Percentiles rank a stretch among this genome's conserved stretches.
phyloP scores from a whole-genome alignment of 2,113 vertebrate genomes.

The Entomyzon cyanotis region DNA sequence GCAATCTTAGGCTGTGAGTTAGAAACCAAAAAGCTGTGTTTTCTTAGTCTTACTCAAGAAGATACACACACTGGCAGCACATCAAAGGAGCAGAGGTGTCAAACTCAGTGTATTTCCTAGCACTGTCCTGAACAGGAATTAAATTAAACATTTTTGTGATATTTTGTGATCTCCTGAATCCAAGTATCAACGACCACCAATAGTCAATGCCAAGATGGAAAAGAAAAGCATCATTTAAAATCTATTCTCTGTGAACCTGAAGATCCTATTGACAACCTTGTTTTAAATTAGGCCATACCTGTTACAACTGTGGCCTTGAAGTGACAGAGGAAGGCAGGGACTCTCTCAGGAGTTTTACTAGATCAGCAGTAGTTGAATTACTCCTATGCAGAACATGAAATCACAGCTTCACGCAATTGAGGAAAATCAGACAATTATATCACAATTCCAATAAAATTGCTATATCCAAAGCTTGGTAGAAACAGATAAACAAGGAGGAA shows the following conservation, averaged over 20 bases:
- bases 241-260: neutral
- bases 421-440: constrained; percentile 20
- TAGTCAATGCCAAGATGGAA: neutral
- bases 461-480: neutral
- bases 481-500: neutral
- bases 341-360: neutral
- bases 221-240: neutral
- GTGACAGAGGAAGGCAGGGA: neutral
- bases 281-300: neutral
- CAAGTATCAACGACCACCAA: neutral
- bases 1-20: neutral
- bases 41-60: neutral
- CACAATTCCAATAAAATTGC: neutral
- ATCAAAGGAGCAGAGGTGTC: neutral
- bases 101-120: neutral
- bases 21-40: neutral
- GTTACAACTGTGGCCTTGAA: neutral
- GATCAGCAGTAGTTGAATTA: neutral
- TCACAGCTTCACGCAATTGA: neutral
- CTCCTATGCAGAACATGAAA: constrained; percentile 20
- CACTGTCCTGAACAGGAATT: neutral
- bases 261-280: neutral
- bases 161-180: neutral
- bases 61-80: neutral
- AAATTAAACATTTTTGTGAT: neutral